Evolutionary conservation across 1,140 invertebrate species (phyloP), one percentile per base, ranked within the genome.

Genomic region (Bombus ignitus): DNA sequence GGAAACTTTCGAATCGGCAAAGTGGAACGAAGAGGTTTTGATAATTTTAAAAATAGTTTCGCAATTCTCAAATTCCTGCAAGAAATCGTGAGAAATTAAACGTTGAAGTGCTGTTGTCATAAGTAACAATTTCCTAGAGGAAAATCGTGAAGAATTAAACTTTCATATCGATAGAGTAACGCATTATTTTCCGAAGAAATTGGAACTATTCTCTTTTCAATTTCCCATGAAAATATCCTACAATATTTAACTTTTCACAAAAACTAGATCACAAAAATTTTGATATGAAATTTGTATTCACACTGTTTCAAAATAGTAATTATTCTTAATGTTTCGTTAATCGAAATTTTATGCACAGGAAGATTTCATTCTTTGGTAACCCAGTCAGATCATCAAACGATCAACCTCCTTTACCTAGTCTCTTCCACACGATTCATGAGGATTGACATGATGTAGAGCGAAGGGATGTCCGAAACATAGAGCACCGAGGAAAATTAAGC

Each of bases 401-500:
- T 59, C 32, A 28, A 28, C 35, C 1, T 18, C 10, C 28, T 62
- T 62, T 28, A 12, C 25, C 3, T 6, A 25, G 6, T 10, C 15
- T 59, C 28, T 22, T 1, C 37, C 22, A 10, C n/a, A 18, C 6
- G 15, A n/a, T 8, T 59, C 37, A 5, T 1, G 8, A 0, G 15
- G 4, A 32, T 1, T 62, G 35, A n/a, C 75, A 28, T 28, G 37
- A 32, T 32, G 15, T 12, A 42, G 37, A 28, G 13, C 5, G 32
- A 9, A 10, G 37, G 32, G 22, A 37, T 28, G 42, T 47, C n/a
- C 39, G 42, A 68, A 37, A 35, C 3, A 22, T n/a, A 2, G 39
- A 53, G 65, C 8, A 5, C 0, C 32, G 25, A 53, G 22, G 78
- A 70, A 53, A 80, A 70, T 80, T 70, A 80, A 80, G 65, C 78